phyloP scores from a whole-genome alignment of 2,888 invertebrate species.

The Dicranocentrus wangi region DNA sequence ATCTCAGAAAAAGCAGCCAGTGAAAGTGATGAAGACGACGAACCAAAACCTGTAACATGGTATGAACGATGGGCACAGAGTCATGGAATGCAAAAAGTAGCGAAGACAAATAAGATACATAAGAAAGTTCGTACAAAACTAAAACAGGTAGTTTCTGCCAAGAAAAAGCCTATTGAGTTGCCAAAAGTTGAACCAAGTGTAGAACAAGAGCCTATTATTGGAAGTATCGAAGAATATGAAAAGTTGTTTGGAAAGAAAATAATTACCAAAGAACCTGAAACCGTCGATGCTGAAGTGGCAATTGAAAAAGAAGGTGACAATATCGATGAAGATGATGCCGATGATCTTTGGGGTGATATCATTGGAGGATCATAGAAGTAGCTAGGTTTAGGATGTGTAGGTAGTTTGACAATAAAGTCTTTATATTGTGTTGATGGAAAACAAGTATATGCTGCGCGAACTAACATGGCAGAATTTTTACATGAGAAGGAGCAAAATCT shows the following conservation, averaged over 20 bases:
- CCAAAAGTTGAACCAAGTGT: slow-evolving; percentile 49
- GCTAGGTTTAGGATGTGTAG: too few relatives aligned
- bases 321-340: slow-evolving; percentile 63
- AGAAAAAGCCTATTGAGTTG: slow-evolving; percentile 41
- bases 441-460: too few relatives aligned
- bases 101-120: slow-evolving; percentile 73
- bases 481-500: too few relatives aligned
- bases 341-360: slow-evolving; percentile 72
- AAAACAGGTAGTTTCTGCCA: slow-evolving; percentile 27
- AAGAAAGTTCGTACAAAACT: slow-evolving; percentile 72
- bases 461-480: too few relatives aligned
- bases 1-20: neutral
- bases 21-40: slow-evolving; percentile 14
- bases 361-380: slow-evolving; percentile 53
- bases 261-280: slow-evolving; percentile 5
- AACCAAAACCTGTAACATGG: slow-evolving; percentile 72
- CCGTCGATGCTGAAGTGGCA: neutral
- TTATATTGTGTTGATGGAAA: too few relatives aligned
- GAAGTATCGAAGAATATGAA: slow-evolving; percentile 73
- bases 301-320: neutral
- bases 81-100: slow-evolving; percentile 73
- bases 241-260: slow-evolving; percentile 72
- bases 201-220: slow-evolving; percentile 72
- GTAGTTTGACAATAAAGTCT: too few relatives aligned
- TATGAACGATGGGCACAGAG: slow-evolving; percentile 73